Evolutionary conservation across 1,140 invertebrate genomes (phyloP), one percentile per base, ranked within the genome.

Genomic region (Vollenhovia emeryi): DNA sequence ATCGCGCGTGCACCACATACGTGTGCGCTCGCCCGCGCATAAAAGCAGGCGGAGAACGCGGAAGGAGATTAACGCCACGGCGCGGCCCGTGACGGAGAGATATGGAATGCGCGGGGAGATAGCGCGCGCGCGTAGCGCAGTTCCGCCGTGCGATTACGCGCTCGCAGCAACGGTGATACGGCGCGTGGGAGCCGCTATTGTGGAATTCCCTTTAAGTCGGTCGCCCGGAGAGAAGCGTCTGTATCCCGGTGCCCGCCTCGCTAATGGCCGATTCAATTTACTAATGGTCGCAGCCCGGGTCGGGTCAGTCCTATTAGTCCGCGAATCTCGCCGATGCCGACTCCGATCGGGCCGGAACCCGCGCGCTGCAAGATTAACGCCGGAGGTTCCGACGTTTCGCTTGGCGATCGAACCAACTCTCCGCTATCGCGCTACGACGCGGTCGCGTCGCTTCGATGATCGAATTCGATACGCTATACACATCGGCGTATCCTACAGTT

Each of bases 191-290:
- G 15, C 15, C 21, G 6, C 57, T 13, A 64, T 62, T 57, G 24
- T 43, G 78, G 27, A 82, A 71, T 82, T 50, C 66, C 78, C 66
- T 82, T 82, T 71, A 73, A 82, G 78, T 57, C 50, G 18, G 24
- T 27, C 50, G 73, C 66, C 86, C 76, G 79, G 50, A 80, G 50
- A 80, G 59, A 86, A 36, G 33, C 73, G 50, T n/a, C 45, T 76
- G 43, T 48, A 76, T 69, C 48, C 9, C 48, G n/a, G 9, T 24
- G 64, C 24, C 33, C 64, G 18, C 21, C 62, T 66, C 62, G 36
- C 78, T 80, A 80, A 80, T 71, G 78, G 64, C 13, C 64, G 78
- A 80, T 80, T 80, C 64, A 80, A 80, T 80, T 80, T 82, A 82
- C 78, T 82, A 71, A 82, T 82, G 78, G 66, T 71, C 64, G 50